Conservation (phyloP, 2,113 vertebrate genomes). For the Rhea americana region DNA sequence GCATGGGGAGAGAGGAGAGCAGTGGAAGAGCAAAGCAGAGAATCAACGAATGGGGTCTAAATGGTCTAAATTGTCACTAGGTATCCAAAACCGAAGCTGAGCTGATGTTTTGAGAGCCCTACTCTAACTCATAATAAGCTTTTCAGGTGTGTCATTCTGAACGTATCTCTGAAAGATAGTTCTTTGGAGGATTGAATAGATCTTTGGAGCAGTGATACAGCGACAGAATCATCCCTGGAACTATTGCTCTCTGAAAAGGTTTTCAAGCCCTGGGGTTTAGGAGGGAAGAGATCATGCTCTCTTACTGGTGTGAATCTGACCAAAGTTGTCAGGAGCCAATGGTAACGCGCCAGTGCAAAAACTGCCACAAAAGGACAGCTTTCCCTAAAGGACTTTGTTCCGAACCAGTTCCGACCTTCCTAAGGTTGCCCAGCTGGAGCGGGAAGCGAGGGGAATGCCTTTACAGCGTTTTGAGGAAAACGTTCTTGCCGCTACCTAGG, state of each 20-base stretch:
- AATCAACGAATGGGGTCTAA: not conserved
- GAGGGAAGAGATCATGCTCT: not conserved
- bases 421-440: fast-evolving
- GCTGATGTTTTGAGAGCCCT: not conserved
- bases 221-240: not conserved
- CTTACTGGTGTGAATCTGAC: not conserved
- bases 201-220: not conserved
- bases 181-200: not conserved
- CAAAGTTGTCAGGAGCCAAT: too few relatives aligned
- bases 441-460: not conserved
- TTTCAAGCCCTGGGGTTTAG: not conserved
- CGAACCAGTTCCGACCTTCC: not conserved
- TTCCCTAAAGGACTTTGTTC: not conserved
- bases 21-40: not conserved
- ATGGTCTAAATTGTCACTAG: not conserved
- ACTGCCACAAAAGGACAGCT: not conserved
- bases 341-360: not conserved
- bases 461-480: not conserved
- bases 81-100: not conserved
- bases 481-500: not conserved
- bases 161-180: not conserved
- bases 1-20: not conserved
- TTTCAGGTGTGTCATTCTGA: not conserved
- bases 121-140: not conserved
- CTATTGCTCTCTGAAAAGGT: not conserved